Evolutionary conservation across 2,113 vertebrate species (phyloP).

Genomic region (Triplophysa siluroides): DNA sequence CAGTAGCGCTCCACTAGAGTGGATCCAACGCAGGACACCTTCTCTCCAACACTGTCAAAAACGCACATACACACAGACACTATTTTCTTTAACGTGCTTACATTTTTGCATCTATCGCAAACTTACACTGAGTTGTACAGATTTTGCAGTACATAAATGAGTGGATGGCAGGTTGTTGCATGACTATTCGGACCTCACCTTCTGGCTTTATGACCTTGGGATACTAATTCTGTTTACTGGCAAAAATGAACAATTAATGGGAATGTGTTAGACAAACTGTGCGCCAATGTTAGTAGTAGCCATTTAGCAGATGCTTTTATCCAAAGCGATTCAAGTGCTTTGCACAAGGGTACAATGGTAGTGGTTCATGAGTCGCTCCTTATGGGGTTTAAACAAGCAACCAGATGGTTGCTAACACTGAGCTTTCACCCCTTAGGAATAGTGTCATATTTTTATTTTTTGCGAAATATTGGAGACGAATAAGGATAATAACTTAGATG

Average conservation of each 20-base stretch:
- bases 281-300: not conserved
- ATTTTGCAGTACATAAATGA: not conserved
- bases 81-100: conserved; percentile 14
- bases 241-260: not conserved
- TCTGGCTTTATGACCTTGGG: conserved; percentile 56
- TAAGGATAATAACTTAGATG: not conserved
- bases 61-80: conserved; percentile 15
- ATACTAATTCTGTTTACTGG: conserved; percentile 29
- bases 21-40: conserved; percentile 44
- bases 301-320: conserved; percentile 2
- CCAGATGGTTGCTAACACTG: not conserved
- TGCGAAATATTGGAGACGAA: not conserved
- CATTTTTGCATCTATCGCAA: not conserved
- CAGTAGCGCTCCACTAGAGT: conserved; percentile 50
- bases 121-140: not conserved
- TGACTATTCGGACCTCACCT: not conserved
- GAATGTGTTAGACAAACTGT: not conserved
- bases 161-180: conserved; percentile 5
- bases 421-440: not conserved
- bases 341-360: not conserved
- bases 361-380: not conserved
- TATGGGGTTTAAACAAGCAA: not conserved
- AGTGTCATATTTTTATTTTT: not conserved
- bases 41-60: conserved; percentile 16
- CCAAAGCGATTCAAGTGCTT: not conserved